Base-by-base conservation (phyloP, 2,113 vertebrate genomes). In the Daboia siamensis region DNA sequence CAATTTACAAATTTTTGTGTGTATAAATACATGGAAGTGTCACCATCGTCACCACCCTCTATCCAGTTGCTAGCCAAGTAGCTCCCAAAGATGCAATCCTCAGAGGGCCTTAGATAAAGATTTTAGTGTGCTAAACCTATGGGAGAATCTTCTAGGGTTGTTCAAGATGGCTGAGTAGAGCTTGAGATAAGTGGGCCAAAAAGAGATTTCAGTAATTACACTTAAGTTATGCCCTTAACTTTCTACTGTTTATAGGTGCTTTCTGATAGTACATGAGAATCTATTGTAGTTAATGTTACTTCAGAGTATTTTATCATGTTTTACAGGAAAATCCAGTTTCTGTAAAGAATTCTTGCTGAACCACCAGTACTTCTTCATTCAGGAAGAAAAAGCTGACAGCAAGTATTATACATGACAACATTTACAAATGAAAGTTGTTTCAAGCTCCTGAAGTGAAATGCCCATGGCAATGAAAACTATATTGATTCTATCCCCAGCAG, bases 311-410 rank as follows among this genome's bases (percentile, higher is more conserved):
- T 90, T 96, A 74, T 84, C 95, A 90, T 97, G 93, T 94, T 93
- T 95, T 96, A 29, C 95, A 98, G 97, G 94, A 95, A 90, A 93
- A 93, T 93, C 52, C 59, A 74, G 88, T 26, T 94, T 86, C 51
- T 20, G 0, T 92, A 74, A 92, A 17, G 59, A 69, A 12, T 44
- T 92, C 91, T 92, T 88, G 12, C 5, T 46, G 51, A 92, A 54
- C 20, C 33, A 20, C 5, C 46, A 52, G 8, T 8, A 39, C 39
- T 4, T 33, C 55, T 39, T 52, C 23, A 29, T 33, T 88, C 15
- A 13, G 9, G 33, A 88, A 54, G n/a, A 51, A 84, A 61, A 46
- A 21, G 4, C 33, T 51, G 54, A 87, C 7, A 33, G 54, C 46
- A 88, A 61, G 17, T 1, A 46, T 61, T 89, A 26, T 55, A 54